Percentiles rank a stretch among this genome's conserved stretches.
phyloP scores from a whole-genome alignment of 1,140 invertebrate genomes.

The Tetranychus urticae region DNA sequence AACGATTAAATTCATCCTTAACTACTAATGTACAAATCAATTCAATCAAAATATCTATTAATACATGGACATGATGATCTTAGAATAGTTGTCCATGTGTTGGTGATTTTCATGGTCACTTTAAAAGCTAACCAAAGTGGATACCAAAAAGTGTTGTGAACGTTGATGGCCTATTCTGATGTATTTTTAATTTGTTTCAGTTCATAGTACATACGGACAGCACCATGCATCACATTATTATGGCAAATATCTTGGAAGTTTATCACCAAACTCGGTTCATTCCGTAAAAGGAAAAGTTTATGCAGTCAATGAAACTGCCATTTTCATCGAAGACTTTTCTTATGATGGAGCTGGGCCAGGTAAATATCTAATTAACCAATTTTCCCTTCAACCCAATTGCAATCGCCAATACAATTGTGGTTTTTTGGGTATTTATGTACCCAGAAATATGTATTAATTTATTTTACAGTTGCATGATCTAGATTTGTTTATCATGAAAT shows the following conservation, averaged over 20 bases:
- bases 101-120: too few species aligned
- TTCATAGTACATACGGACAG: neutral
- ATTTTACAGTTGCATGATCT: too few species aligned
- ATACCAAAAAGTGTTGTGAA: neutral
- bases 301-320: constrained; percentile 58
- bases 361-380: constrained; percentile 9
- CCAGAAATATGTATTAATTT: too few species aligned
- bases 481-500: too few species aligned
- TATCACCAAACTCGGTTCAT: constrained; percentile 33
- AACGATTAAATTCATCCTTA: too few species aligned
- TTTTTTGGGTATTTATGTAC: too few species aligned
- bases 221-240: neutral
- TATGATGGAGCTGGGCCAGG: constrained; percentile 58
- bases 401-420: too few species aligned
- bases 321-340: constrained; percentile 58
- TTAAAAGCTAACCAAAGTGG: neutral
- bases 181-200: neutral
- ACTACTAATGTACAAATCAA: too few species aligned
- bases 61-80: too few species aligned
- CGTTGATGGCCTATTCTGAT: neutral
- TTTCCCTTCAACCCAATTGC: too few species aligned
- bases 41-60: too few species aligned
- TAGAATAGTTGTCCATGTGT: too few species aligned
- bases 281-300: constrained; percentile 49
- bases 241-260: constrained; percentile 3